These are phyloP conservation scores for Indicator maculatus DNA, from an alignment of 2,113 vertebrate genomes.

Conservation along the genomic window DNA sequence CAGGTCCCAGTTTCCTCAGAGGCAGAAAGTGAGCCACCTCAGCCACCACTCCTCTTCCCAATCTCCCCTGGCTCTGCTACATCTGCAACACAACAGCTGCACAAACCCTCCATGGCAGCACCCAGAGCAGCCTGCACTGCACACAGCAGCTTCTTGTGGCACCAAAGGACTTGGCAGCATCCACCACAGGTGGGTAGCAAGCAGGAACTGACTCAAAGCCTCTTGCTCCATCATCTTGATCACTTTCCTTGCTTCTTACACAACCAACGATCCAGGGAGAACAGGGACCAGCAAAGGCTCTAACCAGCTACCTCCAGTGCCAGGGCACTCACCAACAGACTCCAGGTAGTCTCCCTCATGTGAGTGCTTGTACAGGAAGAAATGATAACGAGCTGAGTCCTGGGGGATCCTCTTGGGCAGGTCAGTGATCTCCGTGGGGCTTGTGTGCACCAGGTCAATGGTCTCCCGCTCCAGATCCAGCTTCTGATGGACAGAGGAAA, in stretches of 20 bases:
- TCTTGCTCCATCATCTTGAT: too few relatives aligned
- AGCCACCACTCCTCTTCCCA: background rate
- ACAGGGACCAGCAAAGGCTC: background rate
- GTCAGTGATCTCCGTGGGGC: constrained; percentile 86
- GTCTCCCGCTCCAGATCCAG: constrained; percentile 93
- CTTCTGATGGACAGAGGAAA: constrained; percentile 76
- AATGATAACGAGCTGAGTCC: constrained; percentile 93
- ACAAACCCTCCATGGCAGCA: background rate
- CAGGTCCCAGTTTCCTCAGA: background rate
- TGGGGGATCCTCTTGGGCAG: constrained; percentile 90
- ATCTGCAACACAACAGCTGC: accelerated
- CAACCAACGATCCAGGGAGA: accelerated
- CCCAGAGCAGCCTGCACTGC: background rate
- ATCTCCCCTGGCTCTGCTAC: background rate
- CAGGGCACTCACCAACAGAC: constrained; percentile 86
- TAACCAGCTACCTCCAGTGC: accelerated
- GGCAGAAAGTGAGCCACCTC: background rate
- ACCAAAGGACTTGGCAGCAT: background rate
- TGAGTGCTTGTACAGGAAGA: constrained; percentile 94
- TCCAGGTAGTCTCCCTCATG: constrained; percentile 92
- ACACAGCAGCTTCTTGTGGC: accelerated
- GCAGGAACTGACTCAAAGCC: accelerated
- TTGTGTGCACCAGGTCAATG: constrained; percentile 92
- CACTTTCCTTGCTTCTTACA: background rate
- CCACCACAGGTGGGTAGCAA: accelerated